Base-by-base conservation (phyloP, 2,888 invertebrate species). In the Melanophora roralis region DNA sequence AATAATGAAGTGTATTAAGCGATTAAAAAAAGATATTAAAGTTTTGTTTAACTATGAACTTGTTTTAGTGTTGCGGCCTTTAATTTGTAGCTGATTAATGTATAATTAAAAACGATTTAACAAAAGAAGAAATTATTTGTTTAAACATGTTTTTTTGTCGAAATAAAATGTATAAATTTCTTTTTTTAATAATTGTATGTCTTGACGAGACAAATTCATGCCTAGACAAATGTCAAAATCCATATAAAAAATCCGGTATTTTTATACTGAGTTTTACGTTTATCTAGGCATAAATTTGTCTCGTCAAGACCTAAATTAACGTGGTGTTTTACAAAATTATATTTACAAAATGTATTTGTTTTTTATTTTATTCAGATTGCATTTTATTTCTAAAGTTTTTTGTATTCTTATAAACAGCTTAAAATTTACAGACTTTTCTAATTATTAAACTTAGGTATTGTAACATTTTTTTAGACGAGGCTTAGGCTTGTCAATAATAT, bases 361-460 rank as follows among this genome's bases (percentile, higher is more conserved):
- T 9, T 53, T 51, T 38, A 9, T 51, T 21, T 64, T 49, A 8
- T 27, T 43, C 14, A 36, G 23, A 43, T 47, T 57, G 45, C 14
- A 23, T 23, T 43, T 27, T 62, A 62, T 23, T 68, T 69, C 45
- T 27, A 1, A 36, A 55, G 38, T 43, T 68, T 43, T 12, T 64
- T 69, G 69, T 79, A 40, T 64, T 53, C 45, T 38, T 75, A 59
- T 21, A 57, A 60, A 32, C 34, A 34, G 53, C 69, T 78, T 60
- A 71, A 69, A 71, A 65, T 71, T 53, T 79, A 79, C 75, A 75
- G 65, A 79, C 69, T 71, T 71, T 53, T 34, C 32, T 51, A 53
- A 65, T 40, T 62, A 36, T 75, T 79, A 79, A 65, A 60, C 75
- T 79, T 79, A 79, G 79, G 79, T 79, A 75, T 79, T 75, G 60